Evolutionary conservation across 2,888 invertebrate genomes (phyloP), one percentile per base, ranked within the genome.

Genomic region (Pharmacophagus antenor): DNA sequence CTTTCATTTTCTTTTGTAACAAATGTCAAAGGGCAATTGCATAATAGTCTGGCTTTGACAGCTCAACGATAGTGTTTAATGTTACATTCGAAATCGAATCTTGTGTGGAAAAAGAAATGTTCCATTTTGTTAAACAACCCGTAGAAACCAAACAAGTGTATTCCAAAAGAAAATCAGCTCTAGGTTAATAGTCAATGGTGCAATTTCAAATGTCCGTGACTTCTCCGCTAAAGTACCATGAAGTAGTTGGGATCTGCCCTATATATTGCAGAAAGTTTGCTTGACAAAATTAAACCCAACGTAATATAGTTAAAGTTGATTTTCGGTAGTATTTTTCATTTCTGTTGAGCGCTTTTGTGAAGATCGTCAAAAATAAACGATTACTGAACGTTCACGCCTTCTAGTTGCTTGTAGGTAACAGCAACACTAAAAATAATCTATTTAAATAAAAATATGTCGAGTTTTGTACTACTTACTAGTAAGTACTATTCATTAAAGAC

Each of bases 11-110:
- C 57, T 62, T 67, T 73, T 69, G 69, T 67, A 54, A 63, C 62
- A 63, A 65, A 70, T 71, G 74, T 73, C 72, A 71, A 68, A 74
- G 71, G 70, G 70, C 73, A 71, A 70, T 63, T 67, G 62, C 67
- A 68, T 69, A 69, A 67, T 62, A 62, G 70, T 68, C 69, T 67
- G 61, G 67, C 67, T 66, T 67, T 70, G 68, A 67, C 71, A 70
- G 61, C 55, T 50, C 62, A 64, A 65, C 66, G 59, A 62, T 58
- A 64, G 41, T 37, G 46, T 49, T 52, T 2, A 0, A 23, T 27
- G 20, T 23, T 7, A 20, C 44, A 44, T n/a, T 22, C 21, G n/a
- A 57, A 57, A 44, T 22, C 15, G 37, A 48, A 49, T 31, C 53
- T 4, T 52, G 25, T 21, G 0, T 0, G 8, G 0, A 48, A 1